Evolutionary conservation across 2,797 vertebrate species (phyloP).

Genomic region (Apodemus agrarius): DNA sequence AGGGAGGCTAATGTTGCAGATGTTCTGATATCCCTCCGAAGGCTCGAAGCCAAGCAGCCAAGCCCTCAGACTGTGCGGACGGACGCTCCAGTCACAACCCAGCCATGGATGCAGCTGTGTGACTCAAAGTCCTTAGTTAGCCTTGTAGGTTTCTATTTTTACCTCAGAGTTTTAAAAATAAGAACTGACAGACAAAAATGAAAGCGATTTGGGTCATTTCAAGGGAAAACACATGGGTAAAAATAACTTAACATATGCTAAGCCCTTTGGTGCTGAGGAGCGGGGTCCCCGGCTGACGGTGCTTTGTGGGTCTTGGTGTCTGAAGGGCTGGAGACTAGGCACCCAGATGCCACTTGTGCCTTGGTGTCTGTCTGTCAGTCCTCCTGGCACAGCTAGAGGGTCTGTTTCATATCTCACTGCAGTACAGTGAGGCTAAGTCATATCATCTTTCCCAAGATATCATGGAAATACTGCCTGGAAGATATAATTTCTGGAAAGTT

Average conservation of each 20-base stretch:
- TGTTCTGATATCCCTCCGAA: neutral
- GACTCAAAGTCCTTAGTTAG: conserved; percentile 50
- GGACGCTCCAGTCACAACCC: neutral
- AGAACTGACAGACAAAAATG: conserved; percentile 6
- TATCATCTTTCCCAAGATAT: neutral
- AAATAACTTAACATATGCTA: conserved; percentile 43
- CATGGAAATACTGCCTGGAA: accelerated
- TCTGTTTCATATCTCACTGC: neutral
- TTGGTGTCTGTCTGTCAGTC: neutral
- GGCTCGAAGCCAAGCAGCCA: neutral
- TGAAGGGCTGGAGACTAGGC: neutral
- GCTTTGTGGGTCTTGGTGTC: accelerated
- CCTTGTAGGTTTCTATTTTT: conserved; percentile 62
- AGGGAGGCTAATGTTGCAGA: neutral
- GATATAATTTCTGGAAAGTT: neutral
- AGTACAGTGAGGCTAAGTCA: neutral
- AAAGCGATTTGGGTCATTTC: conserved; percentile 34
- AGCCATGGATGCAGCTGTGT: conserved; percentile 17
- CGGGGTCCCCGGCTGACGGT: neutral
- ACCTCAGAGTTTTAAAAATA: conserved; percentile 53
- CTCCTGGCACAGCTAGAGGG: neutral
- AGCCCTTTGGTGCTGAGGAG: conserved; percentile 14
- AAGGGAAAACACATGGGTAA: conserved; percentile 55
- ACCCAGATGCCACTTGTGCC: neutral
- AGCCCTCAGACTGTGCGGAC: neutral